Evolutionary conservation across 1,140 invertebrate species (phyloP), one percentile per base, ranked within the genome.

Genomic region (Vollenhovia emeryi): DNA sequence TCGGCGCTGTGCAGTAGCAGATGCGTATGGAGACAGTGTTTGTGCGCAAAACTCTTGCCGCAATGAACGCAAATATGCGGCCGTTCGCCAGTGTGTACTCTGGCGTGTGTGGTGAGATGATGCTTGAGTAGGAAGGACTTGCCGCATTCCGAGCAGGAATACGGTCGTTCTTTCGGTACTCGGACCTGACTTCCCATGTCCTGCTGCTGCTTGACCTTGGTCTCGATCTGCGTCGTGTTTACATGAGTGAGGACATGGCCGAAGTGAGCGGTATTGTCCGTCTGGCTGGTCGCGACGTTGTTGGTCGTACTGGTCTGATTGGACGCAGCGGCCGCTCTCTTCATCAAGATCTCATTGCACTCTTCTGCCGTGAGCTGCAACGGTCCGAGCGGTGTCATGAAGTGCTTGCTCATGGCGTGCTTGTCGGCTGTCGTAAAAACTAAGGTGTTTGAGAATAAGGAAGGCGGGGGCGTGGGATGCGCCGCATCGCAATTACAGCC

Each of bases 31-130:
- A 98, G 95, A 94, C 97, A 98, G 92, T 98, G 97, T 94, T 98
- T 98, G 91, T 97, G 96, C 33, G 97, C 97, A 94, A 98, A 98
- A 82, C 97, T 97, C 92, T 98, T 98, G 57, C 97, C 97, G 94
- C 98, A 98, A 91, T 98, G 97, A 43, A 96, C 96, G 93, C 98
- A 98, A 43, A 97, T 97, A 92, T 97, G 98, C 82, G 97, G 98
- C 89, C 97, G 96, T 93, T 98, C 97, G 73, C 97, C 97, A 57
- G 97, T 97, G 93, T 98, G 97, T 0, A 97, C 97, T 88, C 97
- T 93, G 92, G 97, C 96, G 92, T 98, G 97, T 15, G 97, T 98
- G 1, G 97, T 97, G 45, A 98, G 95, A 95, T 98, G 97, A 93
- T 98, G 97, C 93, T 98, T 98, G 60, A 98, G 93, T 11, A 97